Evolutionary conservation across 2,888 invertebrate species (phyloP).

Genomic region (Koerneria pararmatus): DNA sequence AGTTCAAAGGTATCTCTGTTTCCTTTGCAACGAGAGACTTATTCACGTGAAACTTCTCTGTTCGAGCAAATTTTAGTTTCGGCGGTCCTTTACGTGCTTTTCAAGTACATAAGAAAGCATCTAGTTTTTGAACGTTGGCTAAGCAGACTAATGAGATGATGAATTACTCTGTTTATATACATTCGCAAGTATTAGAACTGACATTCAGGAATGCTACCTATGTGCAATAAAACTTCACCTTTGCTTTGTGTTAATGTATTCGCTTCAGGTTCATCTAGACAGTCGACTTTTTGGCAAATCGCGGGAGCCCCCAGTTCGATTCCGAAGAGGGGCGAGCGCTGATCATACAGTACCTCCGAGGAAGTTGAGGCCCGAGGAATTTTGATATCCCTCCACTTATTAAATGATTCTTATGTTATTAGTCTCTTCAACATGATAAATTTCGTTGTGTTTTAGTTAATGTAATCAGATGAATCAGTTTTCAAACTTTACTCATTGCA

Average conservation of each 20-base stretch:
- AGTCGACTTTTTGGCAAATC: slow-evolving; percentile 45
- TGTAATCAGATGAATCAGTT: not conserved
- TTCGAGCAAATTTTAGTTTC: no score
- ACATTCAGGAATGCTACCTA: no score
- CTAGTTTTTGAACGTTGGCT: no score
- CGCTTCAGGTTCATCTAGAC: slow-evolving; percentile 22
- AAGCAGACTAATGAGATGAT: no score
- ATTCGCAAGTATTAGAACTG: no score
- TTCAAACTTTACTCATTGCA: not conserved
- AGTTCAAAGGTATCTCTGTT: no score
- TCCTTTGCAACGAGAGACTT: no score
- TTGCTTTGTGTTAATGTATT: slow-evolving; percentile 2
- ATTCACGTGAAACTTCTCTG: no score
- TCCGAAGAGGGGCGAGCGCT: slow-evolving; percentile 41
- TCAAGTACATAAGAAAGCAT: no score
- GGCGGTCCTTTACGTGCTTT: no score
- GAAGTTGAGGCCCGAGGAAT: slow-evolving; percentile 48
- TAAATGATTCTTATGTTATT: not conserved
- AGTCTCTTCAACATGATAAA: not conserved
- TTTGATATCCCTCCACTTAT: slow-evolving; percentile 25
- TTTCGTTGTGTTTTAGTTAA: not conserved
- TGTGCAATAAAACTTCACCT: not conserved
- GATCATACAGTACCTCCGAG: slow-evolving; percentile 47
- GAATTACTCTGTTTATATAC: no score
- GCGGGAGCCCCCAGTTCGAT: slow-evolving; percentile 37